A percentile compares a stretch with the other conserved stretches of the same genome.
Evolutionary conservation across 2,113 vertebrate species (phyloP).

Genomic region (Brachyhypopomus gauderio): DNA sequence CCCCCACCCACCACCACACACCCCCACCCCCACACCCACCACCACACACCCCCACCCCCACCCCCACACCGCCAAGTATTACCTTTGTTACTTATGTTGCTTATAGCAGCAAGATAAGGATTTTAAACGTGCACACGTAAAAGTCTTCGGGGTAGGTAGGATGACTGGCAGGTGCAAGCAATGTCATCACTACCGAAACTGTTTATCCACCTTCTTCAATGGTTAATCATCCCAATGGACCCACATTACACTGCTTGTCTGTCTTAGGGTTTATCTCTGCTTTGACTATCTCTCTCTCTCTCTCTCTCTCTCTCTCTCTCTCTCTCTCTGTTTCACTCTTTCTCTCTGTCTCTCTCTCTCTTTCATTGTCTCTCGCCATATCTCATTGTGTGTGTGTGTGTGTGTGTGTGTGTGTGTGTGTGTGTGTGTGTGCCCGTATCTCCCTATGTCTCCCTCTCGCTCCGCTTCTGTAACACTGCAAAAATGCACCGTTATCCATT

Average conservation of each 20-base stretch:
- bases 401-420: neutral
- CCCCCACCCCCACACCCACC: no score
- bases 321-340: neutral
- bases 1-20: no score
- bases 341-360: neutral
- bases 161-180: neutral
- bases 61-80: no score
- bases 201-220: neutral
- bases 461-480: constrained; percentile 28
- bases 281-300: constrained; percentile 16
- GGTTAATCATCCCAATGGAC: constrained; percentile 27
- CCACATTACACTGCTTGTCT: neutral
- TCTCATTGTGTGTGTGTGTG: neutral
- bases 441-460: neutral
- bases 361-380: neutral
- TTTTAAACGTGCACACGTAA: neutral
- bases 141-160: neutral
- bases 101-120: neutral
- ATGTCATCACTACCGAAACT: neutral
- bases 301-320: neutral
- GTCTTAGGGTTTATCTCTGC: neutral
- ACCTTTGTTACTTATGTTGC: no score
- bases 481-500: constrained; percentile 64
- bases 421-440: neutral
- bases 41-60: no score